These are phyloP conservation scores for Crambe crambe DNA, from an alignment of 37 sponge, comb jelly and placozoan genomes.

Conservation along the genomic window DNA sequence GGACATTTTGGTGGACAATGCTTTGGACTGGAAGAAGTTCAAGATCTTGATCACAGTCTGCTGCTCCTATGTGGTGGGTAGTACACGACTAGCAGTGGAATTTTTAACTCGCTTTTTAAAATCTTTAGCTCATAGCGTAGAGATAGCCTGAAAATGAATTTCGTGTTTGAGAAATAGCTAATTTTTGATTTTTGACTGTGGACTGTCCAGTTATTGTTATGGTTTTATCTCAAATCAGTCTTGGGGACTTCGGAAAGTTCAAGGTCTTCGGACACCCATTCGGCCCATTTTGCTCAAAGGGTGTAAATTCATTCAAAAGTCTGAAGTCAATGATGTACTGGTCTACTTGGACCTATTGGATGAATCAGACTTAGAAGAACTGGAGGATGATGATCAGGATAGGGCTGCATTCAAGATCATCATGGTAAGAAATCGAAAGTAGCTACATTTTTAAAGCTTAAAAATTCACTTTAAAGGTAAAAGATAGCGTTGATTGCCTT, in stretches of 20 bases:
- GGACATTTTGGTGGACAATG: constrained; percentile 52
- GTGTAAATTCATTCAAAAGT: constrained; percentile 36
- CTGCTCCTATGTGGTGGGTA: constrained; percentile 52
- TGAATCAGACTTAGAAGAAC: constrained; percentile 5
- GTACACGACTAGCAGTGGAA: too few species aligned
- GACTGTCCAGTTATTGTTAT: too few species aligned
- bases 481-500: not conserved
- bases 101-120: too few species aligned
- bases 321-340: constrained; percentile 47
- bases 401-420: not conserved
- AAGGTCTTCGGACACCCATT: constrained; percentile 6
- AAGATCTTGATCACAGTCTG: constrained; percentile 22
- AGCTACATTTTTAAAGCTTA: too few species aligned
- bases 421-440: not conserved
- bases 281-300: constrained; percentile 26
- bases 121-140: too few species aligned
- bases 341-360: constrained; percentile 42
- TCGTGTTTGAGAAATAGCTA: too few species aligned
- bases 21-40: constrained; percentile 64
- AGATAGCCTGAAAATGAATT: too few species aligned
- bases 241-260: constrained; percentile 52
- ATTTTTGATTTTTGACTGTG: too few species aligned
- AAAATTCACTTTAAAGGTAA: too few species aligned
- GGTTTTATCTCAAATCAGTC: too few species aligned
- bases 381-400: constrained; percentile 6